Evolutionary conservation across 2,888 invertebrate genomes (phyloP), one percentile per base, ranked within the genome.

Genomic region (Empis livida): DNA sequence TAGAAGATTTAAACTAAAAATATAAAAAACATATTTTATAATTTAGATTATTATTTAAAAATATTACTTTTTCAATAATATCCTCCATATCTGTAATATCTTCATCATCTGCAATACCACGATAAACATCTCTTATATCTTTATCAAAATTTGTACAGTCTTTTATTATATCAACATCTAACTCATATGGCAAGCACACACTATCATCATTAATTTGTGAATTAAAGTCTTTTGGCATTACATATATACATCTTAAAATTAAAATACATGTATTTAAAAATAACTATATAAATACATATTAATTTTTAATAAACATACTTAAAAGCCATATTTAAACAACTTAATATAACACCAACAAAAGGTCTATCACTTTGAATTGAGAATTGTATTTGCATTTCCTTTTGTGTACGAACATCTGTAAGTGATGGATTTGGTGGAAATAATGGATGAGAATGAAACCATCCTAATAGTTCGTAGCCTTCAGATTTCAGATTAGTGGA

Each of bases 381-480:
- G 44, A 56, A 56, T 46, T 57, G 56, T 39, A 71, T 64, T 64
- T 80, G 79, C 57, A 78, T 73, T 47, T 74, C 73, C 31, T 72
- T 68, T 67, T 84, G 84, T 35, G 81, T 77, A 57, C 72, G 72
- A 52, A 85, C 71, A 68, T 85, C 85, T 55, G 75, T 75, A 15
- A 75, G 71, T 0, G 84, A 84, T 1, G 86, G 86, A 59, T 79
- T 74, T 1, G 82, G 75, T 5, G 77, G 73, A 69, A 84, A 85
- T 20, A 71, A 68, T 2, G 85, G 84, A 71, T 85, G 85, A 27
- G 84, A 84, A 72, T 85, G 85, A 67, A 83, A 84, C 86, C 86
- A 85, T 20, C 82, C 84, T 48, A 79, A 72, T 46, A 80, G 75
- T 16, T 67, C 60, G 55, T 68, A 61, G 4, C 75, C 75, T 15